Evolutionary conservation across 2,113 vertebrate species (phyloP).

Genomic region (Petromus typicus): DNA sequence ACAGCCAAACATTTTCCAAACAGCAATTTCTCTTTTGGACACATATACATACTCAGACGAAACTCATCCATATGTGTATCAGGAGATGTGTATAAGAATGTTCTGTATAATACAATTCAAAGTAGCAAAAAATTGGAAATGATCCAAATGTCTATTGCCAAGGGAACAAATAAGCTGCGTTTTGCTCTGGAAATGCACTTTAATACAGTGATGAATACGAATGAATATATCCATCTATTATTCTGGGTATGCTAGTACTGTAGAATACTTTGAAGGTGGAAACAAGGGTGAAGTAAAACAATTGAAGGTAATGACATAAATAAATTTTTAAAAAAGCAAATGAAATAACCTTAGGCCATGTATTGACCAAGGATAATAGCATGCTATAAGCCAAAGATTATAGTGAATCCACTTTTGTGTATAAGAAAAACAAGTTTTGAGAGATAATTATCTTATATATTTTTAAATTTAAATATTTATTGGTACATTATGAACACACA

Average conservation of each 20-base stretch:
- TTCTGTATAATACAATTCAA: conserved; percentile 28
- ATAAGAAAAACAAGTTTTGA: conserved; percentile 13
- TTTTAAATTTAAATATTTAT: too few relatives aligned
- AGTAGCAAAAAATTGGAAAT: conserved; percentile 40
- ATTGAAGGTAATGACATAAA: neutral
- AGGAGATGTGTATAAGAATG: neutral
- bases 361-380: neutral
- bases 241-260: neutral
- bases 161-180: conserved; percentile 15
- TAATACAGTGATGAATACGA: neutral
- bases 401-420: neutral
- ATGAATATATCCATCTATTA: neutral
- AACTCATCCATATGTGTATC: neutral
- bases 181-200: conserved; percentile 5
- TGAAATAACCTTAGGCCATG: neutral
- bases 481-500: too few relatives aligned
- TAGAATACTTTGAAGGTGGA: neutral
- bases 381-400: neutral
- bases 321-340: neutral
- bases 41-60: neutral
- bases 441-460: conserved; percentile 5
- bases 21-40: conserved; percentile 9
- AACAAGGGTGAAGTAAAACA: neutral
- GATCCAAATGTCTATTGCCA: conserved; percentile 17
- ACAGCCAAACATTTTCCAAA: conserved; percentile 37